Percentiles rank a stretch among this genome's conserved stretches.
Evolutionary conservation across 2,888 invertebrate genomes (phyloP).

Genomic region (Eupithecia centaureata): DNA sequence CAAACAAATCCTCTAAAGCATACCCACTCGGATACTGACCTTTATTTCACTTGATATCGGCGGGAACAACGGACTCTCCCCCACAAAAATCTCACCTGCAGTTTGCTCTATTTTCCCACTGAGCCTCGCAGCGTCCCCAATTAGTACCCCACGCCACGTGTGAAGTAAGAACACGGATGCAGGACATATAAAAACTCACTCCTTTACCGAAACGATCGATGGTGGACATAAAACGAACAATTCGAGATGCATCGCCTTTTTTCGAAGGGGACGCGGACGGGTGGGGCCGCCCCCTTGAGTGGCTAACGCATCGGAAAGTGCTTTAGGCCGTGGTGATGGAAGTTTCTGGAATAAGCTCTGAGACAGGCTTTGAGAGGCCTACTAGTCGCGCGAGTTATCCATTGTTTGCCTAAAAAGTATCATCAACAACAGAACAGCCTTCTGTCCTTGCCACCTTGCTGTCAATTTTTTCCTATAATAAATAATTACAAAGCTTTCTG

Average conservation of each 20-base stretch:
- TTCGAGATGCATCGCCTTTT: conserved; percentile 82
- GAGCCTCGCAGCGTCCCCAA: conserved; percentile 63
- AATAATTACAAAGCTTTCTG: conserved; percentile 21
- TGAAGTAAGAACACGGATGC: conserved; percentile 69
- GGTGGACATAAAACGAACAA: conserved; percentile 82
- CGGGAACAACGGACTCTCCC: conserved; percentile 10
- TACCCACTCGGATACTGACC: neutral
- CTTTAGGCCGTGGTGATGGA: conserved; percentile 56
- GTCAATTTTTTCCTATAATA: conserved; percentile 21
- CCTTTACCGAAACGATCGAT: conserved; percentile 82
- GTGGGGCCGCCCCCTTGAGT: conserved; percentile 66
- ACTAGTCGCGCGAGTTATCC: conserved; percentile 46
- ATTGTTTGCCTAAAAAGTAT: conserved; percentile 22
- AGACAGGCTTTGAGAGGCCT: conserved; percentile 58
- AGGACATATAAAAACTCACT: conserved; percentile 78
- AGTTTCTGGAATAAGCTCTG: conserved; percentile 42
- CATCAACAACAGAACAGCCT: neutral
- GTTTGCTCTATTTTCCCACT: conserved; percentile 60
- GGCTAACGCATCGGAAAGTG: conserved; percentile 75
- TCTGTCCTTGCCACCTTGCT: conserved; percentile 23
- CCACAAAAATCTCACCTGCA: conserved; percentile 48
- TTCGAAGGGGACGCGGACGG: conserved; percentile 68
- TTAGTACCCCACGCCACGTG: conserved; percentile 74
- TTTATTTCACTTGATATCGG: neutral
- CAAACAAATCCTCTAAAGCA: neutral